Evolutionary conservation across 1,140 invertebrate species (phyloP).

Genomic region (Euglossa dilemma): DNA sequence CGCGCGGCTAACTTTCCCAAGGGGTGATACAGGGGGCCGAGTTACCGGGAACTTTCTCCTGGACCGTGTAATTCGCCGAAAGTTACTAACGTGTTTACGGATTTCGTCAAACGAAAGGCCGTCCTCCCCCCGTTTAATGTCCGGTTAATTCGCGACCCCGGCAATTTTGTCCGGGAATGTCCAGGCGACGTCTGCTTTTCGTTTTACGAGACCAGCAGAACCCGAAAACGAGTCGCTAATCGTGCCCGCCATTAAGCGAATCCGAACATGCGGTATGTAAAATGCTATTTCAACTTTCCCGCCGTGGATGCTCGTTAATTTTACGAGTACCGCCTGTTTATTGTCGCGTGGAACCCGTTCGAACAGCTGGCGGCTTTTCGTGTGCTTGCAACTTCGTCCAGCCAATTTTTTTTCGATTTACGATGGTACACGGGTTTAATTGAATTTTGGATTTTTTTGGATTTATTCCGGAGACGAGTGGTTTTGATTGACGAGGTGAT

Average conservation of each 20-base stretch:
- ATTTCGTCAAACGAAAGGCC: conserved; percentile 46
- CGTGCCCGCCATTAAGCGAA: neutral
- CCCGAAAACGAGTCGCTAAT: neutral
- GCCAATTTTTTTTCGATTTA: too few relatives aligned
- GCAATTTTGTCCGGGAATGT: conserved; percentile 6
- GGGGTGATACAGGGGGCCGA: conserved; percentile 16
- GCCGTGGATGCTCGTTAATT: neutral
- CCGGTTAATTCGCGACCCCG: conserved; percentile 28
- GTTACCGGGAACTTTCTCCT: conserved; percentile 33
- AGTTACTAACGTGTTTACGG: conserved; percentile 50
- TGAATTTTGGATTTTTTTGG: too few relatives aligned
- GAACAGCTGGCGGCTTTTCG: too few relatives aligned
- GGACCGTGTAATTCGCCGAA: conserved; percentile 51
- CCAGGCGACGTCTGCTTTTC: neutral
- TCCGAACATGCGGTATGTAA: neutral
- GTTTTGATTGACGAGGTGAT: too few relatives aligned
- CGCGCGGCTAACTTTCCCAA: conserved; percentile 45
- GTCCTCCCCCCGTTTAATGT: conserved; percentile 30
- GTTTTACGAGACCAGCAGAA: neutral
- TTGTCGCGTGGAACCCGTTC: too few relatives aligned
- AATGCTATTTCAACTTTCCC: neutral
- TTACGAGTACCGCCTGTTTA: neutral
- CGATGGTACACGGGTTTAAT: too few relatives aligned
- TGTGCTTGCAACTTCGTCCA: too few relatives aligned
- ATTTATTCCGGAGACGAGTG: too few relatives aligned